phyloP scores from a whole-genome alignment of 1,140 invertebrate genomes.

The Trichoplusia ni region DNA sequence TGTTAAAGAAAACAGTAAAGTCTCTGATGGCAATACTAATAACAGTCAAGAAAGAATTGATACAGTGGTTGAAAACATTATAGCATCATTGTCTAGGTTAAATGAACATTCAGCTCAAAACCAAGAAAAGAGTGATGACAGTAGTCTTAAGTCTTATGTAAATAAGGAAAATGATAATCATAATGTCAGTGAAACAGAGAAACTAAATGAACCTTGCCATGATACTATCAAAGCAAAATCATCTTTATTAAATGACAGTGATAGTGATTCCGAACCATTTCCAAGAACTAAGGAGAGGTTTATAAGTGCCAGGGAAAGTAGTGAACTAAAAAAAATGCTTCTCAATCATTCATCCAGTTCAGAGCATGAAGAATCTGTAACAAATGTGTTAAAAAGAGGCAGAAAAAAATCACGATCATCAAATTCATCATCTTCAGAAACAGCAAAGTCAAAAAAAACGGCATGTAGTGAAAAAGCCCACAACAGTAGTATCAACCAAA shows the following conservation, averaged over 20 bases:
- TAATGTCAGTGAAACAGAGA: neutral
- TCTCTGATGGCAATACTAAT: neutral
- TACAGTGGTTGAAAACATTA: constrained; percentile 37
- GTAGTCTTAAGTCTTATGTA: neutral
- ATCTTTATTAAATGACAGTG: constrained; percentile 46
- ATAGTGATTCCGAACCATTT: constrained; percentile 20
- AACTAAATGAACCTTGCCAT: neutral
- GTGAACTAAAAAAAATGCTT: constrained; percentile 67
- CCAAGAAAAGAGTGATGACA: constrained; percentile 10
- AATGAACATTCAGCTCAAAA: constrained; percentile 47
- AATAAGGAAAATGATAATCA: neutral
- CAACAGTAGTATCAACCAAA: constrained; percentile 10
- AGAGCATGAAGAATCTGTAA: constrained; percentile 63
- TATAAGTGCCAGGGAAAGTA: constrained; percentile 58
- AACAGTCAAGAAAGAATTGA: neutral
- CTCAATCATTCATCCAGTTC: constrained; percentile 67
- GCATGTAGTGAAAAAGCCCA: constrained; percentile 12
- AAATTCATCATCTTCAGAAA: constrained; percentile 25
- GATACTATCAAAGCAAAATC: constrained; percentile 34
- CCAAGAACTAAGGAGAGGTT: constrained; percentile 36
- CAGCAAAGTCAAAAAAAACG: constrained; percentile 27
- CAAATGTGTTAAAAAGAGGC: constrained; percentile 34
- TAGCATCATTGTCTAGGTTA: constrained; percentile 45
- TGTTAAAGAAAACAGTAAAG: neutral
- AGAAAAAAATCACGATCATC: constrained; percentile 15